These are phyloP conservation scores for Dallia pectoralis DNA, from an alignment of 2,797 vertebrate species.

Conservation along the genomic window DNA sequence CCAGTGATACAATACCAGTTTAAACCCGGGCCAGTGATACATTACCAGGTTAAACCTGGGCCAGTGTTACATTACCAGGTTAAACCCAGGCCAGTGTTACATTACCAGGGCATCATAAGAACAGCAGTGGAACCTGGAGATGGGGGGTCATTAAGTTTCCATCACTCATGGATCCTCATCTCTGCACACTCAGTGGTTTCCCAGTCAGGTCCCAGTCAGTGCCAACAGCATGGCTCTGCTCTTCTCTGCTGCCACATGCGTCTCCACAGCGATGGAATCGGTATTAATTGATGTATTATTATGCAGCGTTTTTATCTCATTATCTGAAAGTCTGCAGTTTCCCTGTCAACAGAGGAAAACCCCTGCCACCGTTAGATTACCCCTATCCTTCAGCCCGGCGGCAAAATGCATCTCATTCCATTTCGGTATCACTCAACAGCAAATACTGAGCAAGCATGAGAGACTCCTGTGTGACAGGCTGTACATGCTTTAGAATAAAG, in stretches of 20 bases:
- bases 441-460: slow-evolving; percentile 37
- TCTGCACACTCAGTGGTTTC: slow-evolving; percentile 33
- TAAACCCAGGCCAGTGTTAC: slow-evolving; percentile 30
- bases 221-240: slow-evolving; percentile 50
- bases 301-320: slow-evolving; percentile 62
- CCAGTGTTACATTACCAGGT: slow-evolving; percentile 39
- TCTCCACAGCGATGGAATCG: slow-evolving; percentile 38
- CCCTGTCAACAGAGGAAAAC: slow-evolving; percentile 40
- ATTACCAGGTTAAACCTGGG: slow-evolving; percentile 21
- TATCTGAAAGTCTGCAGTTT: slow-evolving; percentile 55
- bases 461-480: slow-evolving; percentile 18
- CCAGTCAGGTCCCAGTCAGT: slow-evolving; percentile 34
- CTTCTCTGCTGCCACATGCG: slow-evolving; percentile 33
- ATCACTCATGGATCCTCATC: slow-evolving; percentile 45
- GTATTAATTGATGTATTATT: slow-evolving; percentile 64
- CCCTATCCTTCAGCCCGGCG: slow-evolving; percentile 24
- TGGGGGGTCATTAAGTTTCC: slow-evolving; percentile 61
- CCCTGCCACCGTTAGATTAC: slow-evolving; percentile 45
- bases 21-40: slow-evolving; percentile 30
- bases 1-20: slow-evolving; percentile 39
- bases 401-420: slow-evolving; percentile 26
- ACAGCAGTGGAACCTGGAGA: slow-evolving; percentile 40
- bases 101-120: slow-evolving; percentile 30
- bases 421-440: slow-evolving; percentile 20
- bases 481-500: background rate